Evolutionary conservation across 2,113 vertebrate species (phyloP).

Genomic region (Leptodactylus fuscus): DNA sequence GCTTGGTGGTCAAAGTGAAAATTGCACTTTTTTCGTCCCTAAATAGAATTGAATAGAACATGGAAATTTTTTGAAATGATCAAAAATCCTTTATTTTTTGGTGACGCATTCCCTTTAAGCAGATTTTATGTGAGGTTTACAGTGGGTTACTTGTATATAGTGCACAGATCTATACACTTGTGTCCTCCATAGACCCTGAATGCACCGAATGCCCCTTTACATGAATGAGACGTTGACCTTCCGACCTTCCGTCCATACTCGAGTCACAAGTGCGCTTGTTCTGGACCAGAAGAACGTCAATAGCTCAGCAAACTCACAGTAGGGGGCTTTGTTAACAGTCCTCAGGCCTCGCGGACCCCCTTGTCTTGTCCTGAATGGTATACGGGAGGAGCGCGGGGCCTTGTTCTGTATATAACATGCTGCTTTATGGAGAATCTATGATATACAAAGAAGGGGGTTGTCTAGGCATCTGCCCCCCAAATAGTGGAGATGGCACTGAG

Average conservation of each 20-base stretch:
- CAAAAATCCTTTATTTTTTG: no score
- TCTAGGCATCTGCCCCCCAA: neutral
- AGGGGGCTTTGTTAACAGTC: slow-evolving; percentile 22
- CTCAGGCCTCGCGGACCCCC: neutral
- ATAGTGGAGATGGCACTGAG: neutral
- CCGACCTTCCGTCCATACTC: slow-evolving; percentile 9
- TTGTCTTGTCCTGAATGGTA: neutral
- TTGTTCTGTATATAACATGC: neutral
- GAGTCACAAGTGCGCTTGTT: slow-evolving; percentile 23
- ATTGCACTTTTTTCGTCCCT: no score
- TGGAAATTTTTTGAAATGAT: no score
- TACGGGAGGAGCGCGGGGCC: neutral
- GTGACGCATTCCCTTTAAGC: no score
- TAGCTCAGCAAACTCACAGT: neutral
- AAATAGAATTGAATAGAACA: no score
- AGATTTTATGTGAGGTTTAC: neutral
- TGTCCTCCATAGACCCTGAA: neutral
- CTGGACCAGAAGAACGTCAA: neutral
- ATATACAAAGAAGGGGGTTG: neutral
- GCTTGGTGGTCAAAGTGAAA: no score
- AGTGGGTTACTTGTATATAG: neutral
- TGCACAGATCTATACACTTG: neutral
- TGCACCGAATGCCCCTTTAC: neutral
- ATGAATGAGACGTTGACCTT: slow-evolving; percentile 18
- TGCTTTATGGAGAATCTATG: neutral